Conservation (phyloP, 2,797 vertebrate species). For the Tolypeutes matacus region DNA sequence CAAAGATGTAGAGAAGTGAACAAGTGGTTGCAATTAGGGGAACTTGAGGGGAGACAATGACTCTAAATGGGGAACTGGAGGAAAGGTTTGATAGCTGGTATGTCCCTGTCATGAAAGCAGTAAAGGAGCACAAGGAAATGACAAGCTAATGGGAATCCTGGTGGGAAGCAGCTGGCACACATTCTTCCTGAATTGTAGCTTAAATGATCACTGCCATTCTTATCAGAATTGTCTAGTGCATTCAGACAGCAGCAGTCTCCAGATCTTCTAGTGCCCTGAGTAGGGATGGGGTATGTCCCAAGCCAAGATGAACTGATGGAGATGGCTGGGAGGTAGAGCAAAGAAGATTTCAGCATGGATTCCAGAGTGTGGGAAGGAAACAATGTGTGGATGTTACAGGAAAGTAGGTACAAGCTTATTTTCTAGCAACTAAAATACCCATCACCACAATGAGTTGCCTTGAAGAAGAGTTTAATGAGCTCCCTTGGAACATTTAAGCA, state of each 20-base stretch:
- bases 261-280: not conserved
- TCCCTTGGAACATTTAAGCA: not conserved
- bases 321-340: not conserved
- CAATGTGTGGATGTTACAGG: not conserved
- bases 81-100: constrained; percentile 50
- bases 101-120: constrained; percentile 30
- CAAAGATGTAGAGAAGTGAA: constrained; percentile 6
- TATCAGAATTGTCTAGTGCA: constrained; percentile 30
- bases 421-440: not conserved
- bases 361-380: not conserved
- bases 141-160: constrained; percentile 71
- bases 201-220: constrained; percentile 62
- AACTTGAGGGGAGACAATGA: constrained; percentile 1
- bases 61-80: constrained; percentile 12
- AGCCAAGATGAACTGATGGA: not conserved
- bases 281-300: not conserved
- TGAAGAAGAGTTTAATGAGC: not conserved
- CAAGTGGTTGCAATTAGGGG: not conserved
- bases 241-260: not conserved
- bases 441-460: not conserved
- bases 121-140: constrained; percentile 60
- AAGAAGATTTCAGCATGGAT: not conserved
- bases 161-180: constrained; percentile 62
- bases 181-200: constrained; percentile 32
- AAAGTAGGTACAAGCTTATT: not conserved